phyloP scores from a whole-genome alignment of 2,113 vertebrate genomes.

The Tamias sibiricus region DNA sequence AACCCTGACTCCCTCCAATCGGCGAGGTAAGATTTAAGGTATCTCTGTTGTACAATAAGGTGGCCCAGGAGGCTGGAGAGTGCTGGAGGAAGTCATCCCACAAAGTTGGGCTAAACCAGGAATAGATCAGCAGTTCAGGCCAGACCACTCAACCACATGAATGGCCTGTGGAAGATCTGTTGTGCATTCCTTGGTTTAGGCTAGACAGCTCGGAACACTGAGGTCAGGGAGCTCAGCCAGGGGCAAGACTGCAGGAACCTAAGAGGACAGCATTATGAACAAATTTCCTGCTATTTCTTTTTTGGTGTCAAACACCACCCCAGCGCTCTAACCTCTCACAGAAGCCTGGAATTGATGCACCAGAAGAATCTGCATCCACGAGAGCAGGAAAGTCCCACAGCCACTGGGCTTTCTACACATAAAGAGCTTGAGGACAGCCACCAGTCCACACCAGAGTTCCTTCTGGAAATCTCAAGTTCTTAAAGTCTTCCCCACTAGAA shows the following conservation, averaged over 20 bases:
- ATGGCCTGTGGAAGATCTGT: constrained; percentile 16
- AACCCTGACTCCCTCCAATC: not conserved
- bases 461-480: constrained; percentile 80
- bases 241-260: constrained; percentile 14
- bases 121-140: constrained; percentile 50
- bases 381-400: constrained; percentile 71
- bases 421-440: constrained; percentile 73
- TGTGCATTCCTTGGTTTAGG: constrained; percentile 58
- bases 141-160: constrained; percentile 62
- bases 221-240: constrained; percentile 43
- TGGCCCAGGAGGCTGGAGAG: not conserved
- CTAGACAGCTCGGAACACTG: constrained; percentile 47
- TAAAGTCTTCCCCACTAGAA: constrained; percentile 74
- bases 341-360: not conserved
- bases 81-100: constrained; percentile 32
- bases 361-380: constrained; percentile 22
- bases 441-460: constrained; percentile 72
- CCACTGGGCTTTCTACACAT: constrained; percentile 71
- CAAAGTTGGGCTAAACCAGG: constrained; percentile 45
- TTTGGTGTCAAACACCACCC: constrained; percentile 56
- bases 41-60: not conserved
- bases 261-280: constrained; percentile 33
- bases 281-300: constrained; percentile 62
- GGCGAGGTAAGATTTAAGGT: not conserved
- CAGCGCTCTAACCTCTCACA: constrained; percentile 8